Evolutionary conservation across 2,797 vertebrate genomes (phyloP).

Genomic region (Lophius americanus): DNA sequence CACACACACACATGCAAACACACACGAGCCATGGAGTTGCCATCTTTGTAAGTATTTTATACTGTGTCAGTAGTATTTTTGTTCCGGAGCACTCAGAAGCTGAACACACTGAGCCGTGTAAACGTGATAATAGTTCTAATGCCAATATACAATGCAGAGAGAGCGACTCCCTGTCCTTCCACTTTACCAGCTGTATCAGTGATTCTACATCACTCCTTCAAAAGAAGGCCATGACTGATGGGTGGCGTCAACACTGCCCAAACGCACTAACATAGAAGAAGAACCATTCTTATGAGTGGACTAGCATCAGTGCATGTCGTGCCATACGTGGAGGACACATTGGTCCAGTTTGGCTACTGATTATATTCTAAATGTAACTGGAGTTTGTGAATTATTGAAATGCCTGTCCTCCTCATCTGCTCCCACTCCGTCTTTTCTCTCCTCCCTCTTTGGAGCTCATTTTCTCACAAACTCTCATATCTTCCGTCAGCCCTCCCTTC

Average conservation of each 20-base stretch:
- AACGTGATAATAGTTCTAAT: constrained; percentile 19
- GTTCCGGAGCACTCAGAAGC: too few species aligned
- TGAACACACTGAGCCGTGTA: constrained; percentile 11
- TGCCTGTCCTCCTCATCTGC: constrained; percentile 57
- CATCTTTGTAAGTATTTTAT: too few species aligned
- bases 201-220: constrained; percentile 52
- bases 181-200: constrained; percentile 47
- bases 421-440: constrained; percentile 38
- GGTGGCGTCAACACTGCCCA: constrained; percentile 4
- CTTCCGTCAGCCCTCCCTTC: constrained; percentile 19
- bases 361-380: constrained; percentile 72
- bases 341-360: constrained; percentile 54
- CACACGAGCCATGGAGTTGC: too few species aligned
- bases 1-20: not conserved
- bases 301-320: constrained; percentile 22
- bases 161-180: constrained; percentile 21
- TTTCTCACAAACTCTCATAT: constrained; percentile 31
- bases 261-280: constrained; percentile 8
- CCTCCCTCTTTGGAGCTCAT: constrained; percentile 55
- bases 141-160: constrained; percentile 31
- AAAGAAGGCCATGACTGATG: constrained; percentile 50
- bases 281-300: constrained; percentile 14
- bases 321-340: constrained; percentile 46
- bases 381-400: constrained; percentile 75
- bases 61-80: too few species aligned